Conservation (phyloP, 2,797 vertebrate genomes). For the Microtus californicus region DNA sequence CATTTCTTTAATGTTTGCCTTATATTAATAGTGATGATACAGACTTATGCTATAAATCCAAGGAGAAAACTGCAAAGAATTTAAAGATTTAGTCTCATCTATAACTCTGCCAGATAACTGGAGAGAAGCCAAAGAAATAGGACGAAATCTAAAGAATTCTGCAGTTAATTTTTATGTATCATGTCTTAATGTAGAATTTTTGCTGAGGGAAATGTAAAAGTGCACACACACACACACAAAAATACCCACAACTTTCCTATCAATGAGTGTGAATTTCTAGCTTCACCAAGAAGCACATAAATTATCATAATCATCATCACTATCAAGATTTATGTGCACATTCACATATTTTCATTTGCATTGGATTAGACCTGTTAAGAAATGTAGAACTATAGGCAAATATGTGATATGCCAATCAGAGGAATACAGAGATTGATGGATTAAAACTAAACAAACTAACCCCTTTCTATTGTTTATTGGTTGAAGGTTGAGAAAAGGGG, state of each 20-base stretch:
- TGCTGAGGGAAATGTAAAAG: conserved; percentile 68
- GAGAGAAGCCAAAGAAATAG: conserved; percentile 55
- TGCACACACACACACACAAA: background rate
- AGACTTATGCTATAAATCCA: conserved; percentile 67
- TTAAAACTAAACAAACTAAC: conserved; percentile 64
- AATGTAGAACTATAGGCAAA: conserved; percentile 46
- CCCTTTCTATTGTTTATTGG: conserved; percentile 60
- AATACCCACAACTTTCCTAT: conserved; percentile 21
- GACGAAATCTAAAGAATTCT: conserved; percentile 70
- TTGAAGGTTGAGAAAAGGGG: conserved; percentile 13
- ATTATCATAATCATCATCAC: conserved; percentile 58
- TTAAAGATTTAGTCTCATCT: conserved; percentile 57
- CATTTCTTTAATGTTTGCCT: conserved; percentile 72
- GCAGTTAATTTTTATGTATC: conserved; percentile 60
- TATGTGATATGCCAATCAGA: conserved; percentile 1
- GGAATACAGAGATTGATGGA: conserved; percentile 49
- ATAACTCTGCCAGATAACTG: conserved; percentile 65
- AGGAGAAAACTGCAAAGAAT: conserved; percentile 72
- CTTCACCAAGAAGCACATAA: conserved; percentile 50
- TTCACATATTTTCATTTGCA: conserved; percentile 54
- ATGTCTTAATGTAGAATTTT: conserved; percentile 47
- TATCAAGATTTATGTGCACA: conserved; percentile 50
- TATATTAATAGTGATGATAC: conserved; percentile 69
- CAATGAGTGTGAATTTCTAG: conserved; percentile 60
- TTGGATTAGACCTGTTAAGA: conserved; percentile 60